These are phyloP conservation scores for Theristicus caerulescens DNA, from an alignment of 2,113 vertebrate species.

Conservation along the genomic window DNA sequence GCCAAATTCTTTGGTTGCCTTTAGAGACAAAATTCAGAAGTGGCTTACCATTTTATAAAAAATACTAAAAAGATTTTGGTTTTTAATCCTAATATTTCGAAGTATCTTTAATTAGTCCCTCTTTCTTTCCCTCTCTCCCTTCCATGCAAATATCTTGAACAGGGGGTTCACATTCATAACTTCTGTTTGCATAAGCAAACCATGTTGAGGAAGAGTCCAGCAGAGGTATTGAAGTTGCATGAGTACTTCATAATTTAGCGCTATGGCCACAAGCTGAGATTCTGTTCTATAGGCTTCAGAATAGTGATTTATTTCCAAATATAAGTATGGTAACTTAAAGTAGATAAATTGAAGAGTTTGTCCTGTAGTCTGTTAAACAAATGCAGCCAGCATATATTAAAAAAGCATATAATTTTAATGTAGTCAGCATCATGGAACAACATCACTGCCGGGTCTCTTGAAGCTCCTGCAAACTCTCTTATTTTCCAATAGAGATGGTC, in stretches of 20 bases:
- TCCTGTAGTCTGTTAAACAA: neutral
- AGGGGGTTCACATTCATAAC: neutral
- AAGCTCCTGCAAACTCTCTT: neutral
- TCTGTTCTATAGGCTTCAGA: neutral
- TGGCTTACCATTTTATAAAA: neutral
- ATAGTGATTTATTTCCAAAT: neutral
- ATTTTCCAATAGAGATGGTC: neutral
- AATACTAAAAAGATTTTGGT: neutral
- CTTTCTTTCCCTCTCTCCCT: neutral
- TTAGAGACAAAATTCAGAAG: neutral
- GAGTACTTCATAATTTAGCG: neutral
- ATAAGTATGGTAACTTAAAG: neutral
- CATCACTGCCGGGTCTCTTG: neutral
- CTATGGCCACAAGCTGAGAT: neutral
- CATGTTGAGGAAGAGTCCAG: neutral
- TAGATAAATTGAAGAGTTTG: neutral
- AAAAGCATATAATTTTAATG: neutral
- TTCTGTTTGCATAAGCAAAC: neutral
- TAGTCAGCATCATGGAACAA: neutral
- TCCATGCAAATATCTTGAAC: neutral
- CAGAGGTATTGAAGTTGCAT: neutral
- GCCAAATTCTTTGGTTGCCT: neutral
- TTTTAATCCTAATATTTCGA: neutral
- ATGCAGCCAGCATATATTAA: neutral
- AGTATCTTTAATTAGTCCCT: neutral